phyloP scores from a whole-genome alignment of 2,888 invertebrate species.

The Dorcus parallelipipedus region DNA sequence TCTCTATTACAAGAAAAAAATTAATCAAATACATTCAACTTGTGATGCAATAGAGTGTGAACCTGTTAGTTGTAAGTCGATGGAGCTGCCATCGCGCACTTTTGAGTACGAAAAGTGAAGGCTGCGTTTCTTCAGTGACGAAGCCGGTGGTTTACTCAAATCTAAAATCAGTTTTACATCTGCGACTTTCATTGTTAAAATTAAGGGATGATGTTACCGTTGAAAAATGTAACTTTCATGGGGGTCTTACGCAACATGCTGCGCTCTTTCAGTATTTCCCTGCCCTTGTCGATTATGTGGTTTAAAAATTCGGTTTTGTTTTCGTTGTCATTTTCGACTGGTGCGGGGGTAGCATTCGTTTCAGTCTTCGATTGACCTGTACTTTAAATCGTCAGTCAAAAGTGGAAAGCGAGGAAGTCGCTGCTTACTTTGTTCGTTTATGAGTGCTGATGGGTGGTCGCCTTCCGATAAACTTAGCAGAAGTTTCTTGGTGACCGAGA shows the following conservation, averaged over 20 bases:
- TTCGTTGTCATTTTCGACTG: neutral
- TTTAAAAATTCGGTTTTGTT: conserved; percentile 13
- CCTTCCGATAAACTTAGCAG: conserved; percentile 30
- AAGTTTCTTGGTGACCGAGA: conserved; percentile 30
- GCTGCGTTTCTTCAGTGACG: conserved; percentile 8
- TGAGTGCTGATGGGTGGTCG: neutral
- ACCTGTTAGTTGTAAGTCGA: conserved; percentile 55
- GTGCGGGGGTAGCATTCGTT: neutral
- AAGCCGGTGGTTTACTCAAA: neutral
- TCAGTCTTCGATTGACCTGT: neutral
- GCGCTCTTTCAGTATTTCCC: conserved; percentile 39
- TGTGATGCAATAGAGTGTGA: too few relatives aligned
- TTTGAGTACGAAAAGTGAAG: conserved; percentile 24
- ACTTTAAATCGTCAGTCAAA: neutral
- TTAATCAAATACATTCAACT: too few relatives aligned
- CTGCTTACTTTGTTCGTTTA: neutral
- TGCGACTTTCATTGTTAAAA: neutral
- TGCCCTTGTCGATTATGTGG: conserved; percentile 35
- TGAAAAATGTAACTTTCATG: conserved; percentile 15
- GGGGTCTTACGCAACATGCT: conserved; percentile 40
- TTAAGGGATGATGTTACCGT: neutral
- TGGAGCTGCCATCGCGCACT: conserved; percentile 66
- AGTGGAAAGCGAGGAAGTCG: neutral
- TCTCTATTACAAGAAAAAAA: too few relatives aligned
- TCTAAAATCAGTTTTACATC: neutral